Conservation (phyloP, 2,113 vertebrate genomes). For the Shinisaurus crocodilurus region DNA sequence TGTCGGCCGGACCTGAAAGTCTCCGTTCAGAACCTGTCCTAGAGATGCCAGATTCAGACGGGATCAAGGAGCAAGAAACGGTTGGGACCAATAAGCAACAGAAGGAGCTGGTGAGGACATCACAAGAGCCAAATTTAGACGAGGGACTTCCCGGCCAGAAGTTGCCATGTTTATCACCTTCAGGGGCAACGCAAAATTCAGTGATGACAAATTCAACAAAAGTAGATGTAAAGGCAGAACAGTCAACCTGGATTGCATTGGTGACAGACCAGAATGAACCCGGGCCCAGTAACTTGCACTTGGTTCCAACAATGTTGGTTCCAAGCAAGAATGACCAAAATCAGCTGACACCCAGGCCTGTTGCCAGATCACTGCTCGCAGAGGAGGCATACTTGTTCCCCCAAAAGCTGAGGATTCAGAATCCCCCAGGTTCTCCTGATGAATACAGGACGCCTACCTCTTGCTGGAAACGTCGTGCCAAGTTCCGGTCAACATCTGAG, state of each 20-base stretch:
- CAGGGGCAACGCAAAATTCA: not conserved
- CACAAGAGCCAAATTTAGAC: not conserved
- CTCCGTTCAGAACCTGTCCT: not conserved
- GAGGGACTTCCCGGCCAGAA: not conserved
- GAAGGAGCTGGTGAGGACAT: not conserved
- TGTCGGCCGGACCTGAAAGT: not conserved
- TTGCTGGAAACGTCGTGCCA: slow-evolving; percentile 14
- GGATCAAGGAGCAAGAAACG: not conserved
- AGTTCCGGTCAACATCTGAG: not conserved
- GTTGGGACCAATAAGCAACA: not conserved
- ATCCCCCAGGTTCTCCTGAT: not conserved
- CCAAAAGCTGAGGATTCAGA: not conserved
- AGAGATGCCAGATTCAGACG: not conserved
- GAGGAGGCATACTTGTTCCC: not conserved
- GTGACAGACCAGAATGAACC: not conserved
- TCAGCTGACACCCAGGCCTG: not conserved
- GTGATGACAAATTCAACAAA: not conserved
- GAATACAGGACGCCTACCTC: not conserved
- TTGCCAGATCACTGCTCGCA: not conserved
- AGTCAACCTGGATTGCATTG: not conserved
- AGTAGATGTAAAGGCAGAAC: fast-evolving
- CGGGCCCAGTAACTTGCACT: not conserved
- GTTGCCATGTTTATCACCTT: no score
- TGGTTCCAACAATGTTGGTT: not conserved
- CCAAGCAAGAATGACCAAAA: slow-evolving; percentile 20